Evolutionary conservation across 1,140 invertebrate genomes (phyloP).

Genomic region (Drosophila guanche): DNA sequence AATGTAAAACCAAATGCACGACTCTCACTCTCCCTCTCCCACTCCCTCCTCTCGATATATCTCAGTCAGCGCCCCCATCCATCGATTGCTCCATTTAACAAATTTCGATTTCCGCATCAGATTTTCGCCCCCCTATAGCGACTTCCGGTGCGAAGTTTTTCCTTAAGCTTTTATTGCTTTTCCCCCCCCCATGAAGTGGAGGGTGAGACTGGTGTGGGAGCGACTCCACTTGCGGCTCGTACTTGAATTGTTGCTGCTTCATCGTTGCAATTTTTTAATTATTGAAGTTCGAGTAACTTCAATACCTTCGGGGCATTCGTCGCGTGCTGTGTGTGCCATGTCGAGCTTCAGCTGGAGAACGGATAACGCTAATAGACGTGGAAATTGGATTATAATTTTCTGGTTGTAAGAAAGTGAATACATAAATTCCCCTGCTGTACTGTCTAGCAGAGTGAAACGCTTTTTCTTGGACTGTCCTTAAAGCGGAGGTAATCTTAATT

Average conservation of each 20-base stretch:
- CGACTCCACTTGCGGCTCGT: constrained; percentile 28
- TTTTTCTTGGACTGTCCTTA: background rate
- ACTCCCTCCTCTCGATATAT: constrained; percentile 8
- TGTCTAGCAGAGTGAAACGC: too few species aligned
- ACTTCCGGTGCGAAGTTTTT: constrained; percentile 68
- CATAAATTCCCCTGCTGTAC: too few species aligned
- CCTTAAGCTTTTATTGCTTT: constrained; percentile 65
- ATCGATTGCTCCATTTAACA: constrained; percentile 82
- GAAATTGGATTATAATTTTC: constrained; percentile 23
- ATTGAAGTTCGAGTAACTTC: constrained; percentile 55
- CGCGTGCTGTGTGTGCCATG: constrained; percentile 24
- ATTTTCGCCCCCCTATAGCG: constrained; percentile 71
- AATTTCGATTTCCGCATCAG: constrained; percentile 81
- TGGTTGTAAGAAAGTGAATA: background rate
- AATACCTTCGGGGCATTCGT: constrained; percentile 46
- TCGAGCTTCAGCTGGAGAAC: constrained; percentile 23
- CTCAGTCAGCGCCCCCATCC: constrained; percentile 49
- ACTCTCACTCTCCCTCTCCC: constrained; percentile 4
- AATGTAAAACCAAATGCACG: constrained; percentile 73
- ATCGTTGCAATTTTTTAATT: constrained; percentile 68
- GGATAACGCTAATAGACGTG: constrained; percentile 30
- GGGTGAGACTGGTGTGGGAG: too few species aligned
- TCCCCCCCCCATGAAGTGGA: constrained; percentile 6
- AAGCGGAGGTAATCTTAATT: background rate
- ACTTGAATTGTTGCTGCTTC: constrained; percentile 31